phyloP scores from a whole-genome alignment of 2,888 invertebrate species.

The Troides oblongomaculatus region DNA sequence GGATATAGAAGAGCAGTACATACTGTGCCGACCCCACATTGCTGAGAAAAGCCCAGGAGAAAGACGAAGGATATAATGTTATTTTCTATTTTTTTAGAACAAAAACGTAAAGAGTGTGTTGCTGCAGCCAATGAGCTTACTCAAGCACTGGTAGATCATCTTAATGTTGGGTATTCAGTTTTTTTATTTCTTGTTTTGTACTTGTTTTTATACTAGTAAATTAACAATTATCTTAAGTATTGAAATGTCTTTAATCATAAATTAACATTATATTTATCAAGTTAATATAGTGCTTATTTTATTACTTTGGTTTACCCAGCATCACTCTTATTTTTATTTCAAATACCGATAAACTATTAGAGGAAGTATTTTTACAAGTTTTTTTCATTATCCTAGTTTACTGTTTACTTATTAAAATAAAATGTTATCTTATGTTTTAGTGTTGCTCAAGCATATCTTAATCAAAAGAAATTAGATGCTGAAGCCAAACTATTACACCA shows the following conservation, averaged over 20 bases:
- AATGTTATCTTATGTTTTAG: slow-evolving; percentile 70
- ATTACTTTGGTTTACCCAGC: too few species aligned
- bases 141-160: slow-evolving; percentile 96
- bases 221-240: too few species aligned
- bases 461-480: slow-evolving; percentile 97
- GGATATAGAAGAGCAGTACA: too few species aligned
- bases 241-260: too few species aligned
- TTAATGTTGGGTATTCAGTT: slow-evolving; percentile 94
- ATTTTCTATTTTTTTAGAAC: slow-evolving; percentile 82
- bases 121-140: slow-evolving; percentile 95
- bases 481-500: slow-evolving; percentile 97
- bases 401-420: background rate
- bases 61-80: background rate
- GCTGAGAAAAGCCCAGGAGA: too few species aligned
- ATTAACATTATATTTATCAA: too few species aligned
- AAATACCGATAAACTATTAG: too few species aligned
- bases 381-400: background rate
- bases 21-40: too few species aligned
- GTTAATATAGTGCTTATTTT: too few species aligned
- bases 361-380: too few species aligned
- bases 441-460: slow-evolving; percentile 98
- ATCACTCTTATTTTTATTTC: too few species aligned
- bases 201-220: background rate
- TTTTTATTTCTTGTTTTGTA: background rate
- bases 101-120: slow-evolving; percentile 95